Conservation (phyloP, 2,113 vertebrate species). For the Carollia perspicillata region DNA sequence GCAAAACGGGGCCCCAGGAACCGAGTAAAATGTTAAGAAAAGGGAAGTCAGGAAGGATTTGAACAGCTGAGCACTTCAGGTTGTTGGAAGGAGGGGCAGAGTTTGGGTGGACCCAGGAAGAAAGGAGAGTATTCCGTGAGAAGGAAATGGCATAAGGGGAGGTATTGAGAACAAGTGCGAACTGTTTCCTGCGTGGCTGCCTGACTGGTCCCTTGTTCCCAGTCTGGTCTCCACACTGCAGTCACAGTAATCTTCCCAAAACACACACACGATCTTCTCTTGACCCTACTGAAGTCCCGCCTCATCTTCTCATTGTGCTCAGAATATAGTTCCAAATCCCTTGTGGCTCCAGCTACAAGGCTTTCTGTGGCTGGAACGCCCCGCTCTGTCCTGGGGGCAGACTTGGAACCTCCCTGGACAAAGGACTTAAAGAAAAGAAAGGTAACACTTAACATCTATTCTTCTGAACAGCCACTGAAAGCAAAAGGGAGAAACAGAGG, state of each 20-base stretch:
- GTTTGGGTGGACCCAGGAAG: not conserved
- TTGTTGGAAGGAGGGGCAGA: not conserved
- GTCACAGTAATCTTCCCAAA: not conserved
- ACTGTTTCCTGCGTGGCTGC: not conserved
- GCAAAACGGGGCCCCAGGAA: not conserved
- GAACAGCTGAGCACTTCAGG: not conserved
- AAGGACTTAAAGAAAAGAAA: not conserved
- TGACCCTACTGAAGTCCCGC: not conserved
- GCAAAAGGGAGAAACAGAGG: not conserved
- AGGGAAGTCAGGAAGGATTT: not conserved
- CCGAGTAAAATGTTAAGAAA: not conserved
- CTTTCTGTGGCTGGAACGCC: too few relatives aligned
- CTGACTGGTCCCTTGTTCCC: not conserved
- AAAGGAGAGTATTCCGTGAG: not conserved
- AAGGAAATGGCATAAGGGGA: not conserved
- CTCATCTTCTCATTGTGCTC: not conserved
- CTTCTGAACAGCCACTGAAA: not conserved
- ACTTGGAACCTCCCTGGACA: not conserved
- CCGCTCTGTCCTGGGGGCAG: not conserved
- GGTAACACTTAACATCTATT: not conserved
- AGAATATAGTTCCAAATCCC: not conserved
- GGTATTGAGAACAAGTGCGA: not conserved
- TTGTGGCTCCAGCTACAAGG: not conserved
- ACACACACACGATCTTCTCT: not conserved
- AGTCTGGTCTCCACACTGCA: not conserved